Conservation (phyloP, 2,797 vertebrate species). For the Catharus ustulatus region DNA sequence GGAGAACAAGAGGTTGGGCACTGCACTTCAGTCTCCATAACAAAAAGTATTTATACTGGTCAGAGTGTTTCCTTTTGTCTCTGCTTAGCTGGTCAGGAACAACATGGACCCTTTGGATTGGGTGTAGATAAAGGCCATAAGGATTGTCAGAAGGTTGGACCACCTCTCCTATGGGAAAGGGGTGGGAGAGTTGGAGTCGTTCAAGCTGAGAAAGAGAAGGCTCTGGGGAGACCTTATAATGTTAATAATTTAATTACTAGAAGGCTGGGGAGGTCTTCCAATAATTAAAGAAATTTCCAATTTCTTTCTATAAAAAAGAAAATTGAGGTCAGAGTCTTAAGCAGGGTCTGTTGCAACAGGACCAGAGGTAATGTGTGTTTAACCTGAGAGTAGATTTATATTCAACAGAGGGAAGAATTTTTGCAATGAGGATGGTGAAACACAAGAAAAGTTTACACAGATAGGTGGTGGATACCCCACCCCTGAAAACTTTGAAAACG, state of each 20-base stretch:
- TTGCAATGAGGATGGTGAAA: background rate
- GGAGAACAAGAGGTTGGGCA: background rate
- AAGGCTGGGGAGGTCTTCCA: rapidly evolving
- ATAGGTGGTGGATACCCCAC: too few relatives aligned
- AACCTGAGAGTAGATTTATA: background rate
- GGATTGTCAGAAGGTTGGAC: background rate
- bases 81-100: background rate
- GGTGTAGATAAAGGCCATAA: background rate
- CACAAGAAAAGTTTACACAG: background rate
- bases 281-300: background rate
- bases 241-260: background rate
- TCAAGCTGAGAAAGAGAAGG: background rate
- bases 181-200: background rate
- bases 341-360: background rate
- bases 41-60: background rate
- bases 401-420: background rate
- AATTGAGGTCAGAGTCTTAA: background rate
- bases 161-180: background rate
- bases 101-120: background rate
- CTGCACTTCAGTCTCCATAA: background rate
- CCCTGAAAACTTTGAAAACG: background rate
- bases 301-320: background rate
- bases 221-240: rapidly evolving
- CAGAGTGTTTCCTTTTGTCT: background rate
- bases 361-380: background rate